A percentile compares a stretch with the other conserved stretches of the same genome.
These are phyloP conservation scores for Temnothorax rugatulus DNA, from an alignment of 2,888 invertebrate genomes.

Conservation along the genomic window DNA sequence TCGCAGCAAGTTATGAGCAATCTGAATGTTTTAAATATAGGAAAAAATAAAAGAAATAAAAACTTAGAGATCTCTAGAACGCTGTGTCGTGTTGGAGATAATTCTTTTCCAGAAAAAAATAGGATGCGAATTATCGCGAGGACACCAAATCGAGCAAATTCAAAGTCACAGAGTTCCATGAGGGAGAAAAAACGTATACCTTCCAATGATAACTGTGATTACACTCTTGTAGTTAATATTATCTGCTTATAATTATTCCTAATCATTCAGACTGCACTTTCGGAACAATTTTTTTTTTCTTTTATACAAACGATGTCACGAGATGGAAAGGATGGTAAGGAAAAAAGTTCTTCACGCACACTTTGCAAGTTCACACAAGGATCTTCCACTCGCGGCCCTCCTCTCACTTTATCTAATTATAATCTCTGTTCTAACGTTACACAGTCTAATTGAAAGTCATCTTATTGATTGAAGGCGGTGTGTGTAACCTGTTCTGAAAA, in stretches of 20 bases:
- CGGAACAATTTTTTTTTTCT: slow-evolving; percentile 78
- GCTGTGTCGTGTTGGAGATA: background rate
- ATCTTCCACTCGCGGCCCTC: slow-evolving; percentile 35
- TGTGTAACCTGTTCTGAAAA: slow-evolving; percentile 58
- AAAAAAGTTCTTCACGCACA: slow-evolving; percentile 41
- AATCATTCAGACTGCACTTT: slow-evolving; percentile 76
- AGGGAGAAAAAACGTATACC: slow-evolving; percentile 64
- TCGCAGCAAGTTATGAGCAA: slow-evolving; percentile 24
- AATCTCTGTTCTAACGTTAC: slow-evolving; percentile 34
- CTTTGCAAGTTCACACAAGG: slow-evolving; percentile 50
- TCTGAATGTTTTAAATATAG: slow-evolving; percentile 18
- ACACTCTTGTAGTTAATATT: slow-evolving; percentile 64
- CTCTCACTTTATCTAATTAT: slow-evolving; percentile 19
- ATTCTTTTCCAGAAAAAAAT: slow-evolving; percentile 24
- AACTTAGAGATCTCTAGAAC: slow-evolving; percentile 8
- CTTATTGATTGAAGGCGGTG: slow-evolving; percentile 42
- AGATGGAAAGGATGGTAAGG: slow-evolving; percentile 49
- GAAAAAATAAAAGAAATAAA: background rate
- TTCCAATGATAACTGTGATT: slow-evolving; percentile 74
- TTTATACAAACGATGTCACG: slow-evolving; percentile 68
- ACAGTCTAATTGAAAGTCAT: slow-evolving; percentile 38
- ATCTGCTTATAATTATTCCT: slow-evolving; percentile 68
- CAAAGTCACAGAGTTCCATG: slow-evolving; percentile 27
- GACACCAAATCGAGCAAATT: slow-evolving; percentile 40
- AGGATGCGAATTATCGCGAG: slow-evolving; percentile 36